phyloP scores from a whole-genome alignment of 2,888 invertebrate genomes.

The Andricus quercusramuli region DNA sequence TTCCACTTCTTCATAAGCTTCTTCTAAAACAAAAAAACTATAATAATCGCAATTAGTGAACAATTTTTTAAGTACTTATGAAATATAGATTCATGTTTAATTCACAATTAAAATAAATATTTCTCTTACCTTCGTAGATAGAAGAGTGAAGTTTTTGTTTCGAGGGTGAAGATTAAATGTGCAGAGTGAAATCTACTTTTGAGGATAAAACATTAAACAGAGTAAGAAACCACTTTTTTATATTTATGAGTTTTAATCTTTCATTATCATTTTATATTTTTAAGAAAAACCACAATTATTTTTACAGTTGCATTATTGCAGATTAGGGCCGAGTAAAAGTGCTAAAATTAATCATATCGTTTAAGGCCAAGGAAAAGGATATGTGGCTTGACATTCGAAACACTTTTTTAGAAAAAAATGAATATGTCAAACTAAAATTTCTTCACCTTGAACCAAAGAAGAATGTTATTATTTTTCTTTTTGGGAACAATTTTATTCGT shows the following conservation, averaged over 20 bases:
- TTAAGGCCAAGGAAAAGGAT: too few relatives aligned
- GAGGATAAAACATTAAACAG: background rate
- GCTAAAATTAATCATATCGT: too few relatives aligned
- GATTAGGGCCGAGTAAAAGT: too few relatives aligned
- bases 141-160: conserved; percentile 15
- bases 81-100: background rate
- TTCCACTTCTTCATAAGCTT: background rate
- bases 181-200: conserved; percentile 9
- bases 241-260: background rate
- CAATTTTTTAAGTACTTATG: too few relatives aligned
- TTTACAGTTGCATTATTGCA: background rate
- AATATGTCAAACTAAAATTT: too few relatives aligned
- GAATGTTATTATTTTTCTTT: too few relatives aligned
- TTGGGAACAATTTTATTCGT: too few relatives aligned
- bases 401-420: too few relatives aligned
- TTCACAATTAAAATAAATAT: background rate
- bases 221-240: conserved; percentile 1
- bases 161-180: background rate
- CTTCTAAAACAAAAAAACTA: conserved; percentile 1
- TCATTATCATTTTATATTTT: background rate
- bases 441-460: too few relatives aligned
- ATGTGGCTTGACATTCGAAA: too few relatives aligned
- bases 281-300: background rate
- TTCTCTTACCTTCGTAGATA: background rate
- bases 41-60: background rate